Conservation (phyloP, 2,797 vertebrate genomes). For the Leuciscus waleckii region DNA sequence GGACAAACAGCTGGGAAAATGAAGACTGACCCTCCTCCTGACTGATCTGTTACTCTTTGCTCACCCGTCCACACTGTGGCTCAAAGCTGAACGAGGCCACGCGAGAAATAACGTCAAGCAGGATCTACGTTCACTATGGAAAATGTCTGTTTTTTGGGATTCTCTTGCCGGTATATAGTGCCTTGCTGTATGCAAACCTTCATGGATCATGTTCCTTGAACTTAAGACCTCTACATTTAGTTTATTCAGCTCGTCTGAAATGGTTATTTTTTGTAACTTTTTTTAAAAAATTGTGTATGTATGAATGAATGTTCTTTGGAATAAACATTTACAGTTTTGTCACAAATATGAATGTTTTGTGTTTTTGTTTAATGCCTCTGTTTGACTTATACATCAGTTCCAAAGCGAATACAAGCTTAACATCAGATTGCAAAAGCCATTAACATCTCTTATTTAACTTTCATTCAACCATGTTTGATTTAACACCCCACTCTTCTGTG, state of each 20-base stretch:
- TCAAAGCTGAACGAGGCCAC: slow-evolving; percentile 18
- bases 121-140: background rate
- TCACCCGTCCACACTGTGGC: slow-evolving; percentile 12
- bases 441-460: background rate
- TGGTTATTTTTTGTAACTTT: slow-evolving; percentile 48
- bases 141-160: slow-evolving; percentile 28
- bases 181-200: background rate
- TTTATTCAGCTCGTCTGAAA: slow-evolving; percentile 40
- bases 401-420: background rate
- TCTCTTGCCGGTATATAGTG: background rate
- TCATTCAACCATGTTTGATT: background rate
- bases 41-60: background rate
- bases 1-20: slow-evolving; percentile 30
- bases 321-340: slow-evolving; percentile 59
- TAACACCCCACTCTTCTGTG: background rate
- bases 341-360: slow-evolving; percentile 9
- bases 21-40: too few relatives aligned
- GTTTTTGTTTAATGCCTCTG: background rate
- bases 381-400: background rate
- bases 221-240: slow-evolving; percentile 3
- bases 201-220: slow-evolving; percentile 17
- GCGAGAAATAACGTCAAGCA: slow-evolving; percentile 9
- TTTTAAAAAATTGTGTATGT: background rate
- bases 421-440: background rate
- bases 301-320: slow-evolving; percentile 55